phyloP scores from a whole-genome alignment of 2,113 vertebrate genomes.

The Sylvietta virens region DNA sequence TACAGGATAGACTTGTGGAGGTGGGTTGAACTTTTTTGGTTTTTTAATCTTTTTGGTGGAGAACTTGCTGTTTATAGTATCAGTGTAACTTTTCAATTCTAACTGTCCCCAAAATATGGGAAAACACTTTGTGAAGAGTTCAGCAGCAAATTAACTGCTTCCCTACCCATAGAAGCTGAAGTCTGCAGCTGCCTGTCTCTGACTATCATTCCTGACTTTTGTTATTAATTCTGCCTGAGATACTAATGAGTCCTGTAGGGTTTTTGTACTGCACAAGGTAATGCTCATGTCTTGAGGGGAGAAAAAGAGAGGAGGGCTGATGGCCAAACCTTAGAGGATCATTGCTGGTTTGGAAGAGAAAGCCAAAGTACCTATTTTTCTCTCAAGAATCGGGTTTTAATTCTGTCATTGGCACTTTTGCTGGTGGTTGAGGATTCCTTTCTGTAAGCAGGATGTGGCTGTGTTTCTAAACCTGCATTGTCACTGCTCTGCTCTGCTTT shows the following conservation, averaged over 20 bases:
- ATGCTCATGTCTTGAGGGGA: rapidly evolving
- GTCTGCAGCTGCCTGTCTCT: not conserved
- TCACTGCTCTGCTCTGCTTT: rapidly evolving
- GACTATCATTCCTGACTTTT: not conserved
- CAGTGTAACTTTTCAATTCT: not conserved
- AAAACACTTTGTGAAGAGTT: not conserved
- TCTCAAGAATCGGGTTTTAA: not conserved
- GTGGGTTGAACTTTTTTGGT: not conserved
- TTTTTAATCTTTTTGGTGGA: not conserved
- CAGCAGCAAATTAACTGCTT: not conserved
- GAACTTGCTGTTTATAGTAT: not conserved
- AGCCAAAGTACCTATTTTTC: not conserved
- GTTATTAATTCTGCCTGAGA: not conserved
- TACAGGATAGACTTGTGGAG: not conserved
- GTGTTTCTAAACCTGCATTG: not conserved
- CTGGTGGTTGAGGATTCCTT: not conserved
- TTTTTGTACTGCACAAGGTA: not conserved
- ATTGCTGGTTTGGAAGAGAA: not conserved
- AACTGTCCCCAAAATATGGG: not conserved
- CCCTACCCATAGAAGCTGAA: not conserved
- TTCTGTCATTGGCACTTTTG: not conserved
- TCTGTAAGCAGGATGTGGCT: not conserved
- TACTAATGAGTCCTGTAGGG: not conserved
- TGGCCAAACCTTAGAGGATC: not conserved
- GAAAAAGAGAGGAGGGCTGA: not conserved